phyloP scores from a whole-genome alignment of 92 coral and sea anemone genomes.

The Parazoanthus atlanticus region DNA sequence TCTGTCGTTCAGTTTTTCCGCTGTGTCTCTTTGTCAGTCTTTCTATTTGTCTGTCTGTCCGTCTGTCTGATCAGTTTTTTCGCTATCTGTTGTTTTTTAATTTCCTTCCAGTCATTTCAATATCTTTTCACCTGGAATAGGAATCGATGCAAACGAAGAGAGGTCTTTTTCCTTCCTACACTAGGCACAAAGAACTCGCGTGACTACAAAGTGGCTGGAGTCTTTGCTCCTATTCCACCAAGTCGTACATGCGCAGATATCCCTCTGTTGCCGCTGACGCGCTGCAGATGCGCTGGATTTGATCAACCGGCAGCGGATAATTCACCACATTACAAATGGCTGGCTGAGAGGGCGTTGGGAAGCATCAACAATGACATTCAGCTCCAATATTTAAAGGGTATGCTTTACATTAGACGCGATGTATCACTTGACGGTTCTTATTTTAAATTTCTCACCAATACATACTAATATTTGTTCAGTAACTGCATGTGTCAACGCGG shows the following conservation, averaged over 20 bases:
- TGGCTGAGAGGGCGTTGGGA: slow-evolving; percentile 55
- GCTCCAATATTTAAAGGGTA: slow-evolving; percentile 49
- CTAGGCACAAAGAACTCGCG: slow-evolving; percentile 32
- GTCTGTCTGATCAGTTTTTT: not conserved
- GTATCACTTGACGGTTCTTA: too few relatives aligned
- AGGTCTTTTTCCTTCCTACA: not conserved
- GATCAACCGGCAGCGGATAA: slow-evolving; percentile 49
- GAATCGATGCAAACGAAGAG: not conserved
- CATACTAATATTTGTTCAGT: too few relatives aligned
- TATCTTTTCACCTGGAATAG: not conserved
- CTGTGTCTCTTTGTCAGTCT: not conserved
- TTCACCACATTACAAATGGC: slow-evolving; percentile 44
- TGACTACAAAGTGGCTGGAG: slow-evolving; percentile 50
- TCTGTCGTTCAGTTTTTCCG: too few relatives aligned
- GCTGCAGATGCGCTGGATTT: slow-evolving; percentile 57
- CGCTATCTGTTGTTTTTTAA: not conserved
- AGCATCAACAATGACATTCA: slow-evolving; percentile 49
- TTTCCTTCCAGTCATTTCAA: not conserved
- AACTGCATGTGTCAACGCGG: too few relatives aligned
- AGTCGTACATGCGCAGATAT: slow-evolving; percentile 58
- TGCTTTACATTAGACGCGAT: not conserved
- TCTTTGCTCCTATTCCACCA: slow-evolving; percentile 51
- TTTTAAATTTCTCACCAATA: too few relatives aligned
- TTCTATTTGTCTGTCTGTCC: not conserved
- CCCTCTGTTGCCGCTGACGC: slow-evolving; percentile 57